A percentile compares a stretch with the other conserved stretches of the same genome.
Conservation (phyloP, 1,140 invertebrate genomes). For the Drosophila funebris region DNA sequence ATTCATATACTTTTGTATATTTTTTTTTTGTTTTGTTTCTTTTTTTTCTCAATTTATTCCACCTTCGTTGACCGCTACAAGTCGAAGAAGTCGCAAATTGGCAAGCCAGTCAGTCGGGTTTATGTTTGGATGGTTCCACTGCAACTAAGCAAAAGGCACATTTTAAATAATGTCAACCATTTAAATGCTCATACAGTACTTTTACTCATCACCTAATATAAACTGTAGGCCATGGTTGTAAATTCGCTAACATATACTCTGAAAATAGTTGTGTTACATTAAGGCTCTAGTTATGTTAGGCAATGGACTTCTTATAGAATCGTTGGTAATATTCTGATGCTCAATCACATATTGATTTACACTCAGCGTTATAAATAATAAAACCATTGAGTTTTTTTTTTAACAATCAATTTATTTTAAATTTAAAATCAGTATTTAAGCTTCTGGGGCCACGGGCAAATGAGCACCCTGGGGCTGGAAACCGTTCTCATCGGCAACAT, state of each 20-base stretch:
- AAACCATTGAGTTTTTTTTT: constrained; percentile 6
- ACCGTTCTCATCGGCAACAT: constrained; percentile 90
- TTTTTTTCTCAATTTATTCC: constrained; percentile 64
- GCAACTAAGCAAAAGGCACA: neutral
- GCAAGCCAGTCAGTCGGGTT: constrained; percentile 67
- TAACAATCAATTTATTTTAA: constrained; percentile 30
- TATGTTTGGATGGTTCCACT: constrained; percentile 35
- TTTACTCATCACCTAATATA: neutral
- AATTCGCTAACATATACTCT: no score
- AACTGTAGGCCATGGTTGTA: no score
- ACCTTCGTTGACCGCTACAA: constrained; percentile 75
- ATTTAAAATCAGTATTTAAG: constrained; percentile 10
- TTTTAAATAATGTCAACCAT: neutral
- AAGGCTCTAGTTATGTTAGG: no score
- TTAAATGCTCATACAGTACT: neutral
- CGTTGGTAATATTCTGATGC: no score
- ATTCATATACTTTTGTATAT: constrained; percentile 45
- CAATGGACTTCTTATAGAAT: no score
- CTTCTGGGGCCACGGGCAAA: constrained; percentile 83
- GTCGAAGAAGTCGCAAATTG: constrained; percentile 50
- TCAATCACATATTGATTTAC: no score
- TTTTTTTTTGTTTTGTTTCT: constrained; percentile 17
- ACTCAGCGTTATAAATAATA: neutral
- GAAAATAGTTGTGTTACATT: no score
- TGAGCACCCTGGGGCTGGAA: constrained; percentile 88